A percentile compares a stretch with the other conserved stretches of the same genome.
Evolutionary conservation across 2,888 invertebrate species (phyloP).

Genomic region (Andrena marginata): DNA sequence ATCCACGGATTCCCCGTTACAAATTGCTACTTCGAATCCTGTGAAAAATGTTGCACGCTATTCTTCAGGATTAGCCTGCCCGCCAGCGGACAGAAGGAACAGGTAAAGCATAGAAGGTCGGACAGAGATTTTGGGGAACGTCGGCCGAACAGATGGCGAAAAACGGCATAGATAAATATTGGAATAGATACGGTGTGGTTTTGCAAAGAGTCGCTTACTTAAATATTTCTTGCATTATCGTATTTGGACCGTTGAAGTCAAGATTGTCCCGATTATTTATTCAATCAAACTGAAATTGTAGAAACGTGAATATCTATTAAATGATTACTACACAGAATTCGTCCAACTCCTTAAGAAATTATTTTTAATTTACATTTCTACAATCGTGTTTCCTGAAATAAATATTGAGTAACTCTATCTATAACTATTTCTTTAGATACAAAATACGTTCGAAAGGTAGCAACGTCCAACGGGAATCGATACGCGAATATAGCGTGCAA

Average conservation of each 20-base stretch:
- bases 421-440: too few relatives aligned
- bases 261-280: not conserved
- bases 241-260: not conserved
- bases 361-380: too few relatives aligned
- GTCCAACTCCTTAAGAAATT: too few relatives aligned
- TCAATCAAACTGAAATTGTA: too few relatives aligned
- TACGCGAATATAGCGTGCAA: too few relatives aligned
- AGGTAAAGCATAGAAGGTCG: conserved; percentile 31
- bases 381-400: not conserved
- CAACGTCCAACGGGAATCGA: too few relatives aligned
- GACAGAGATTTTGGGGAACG: conserved; percentile 21
- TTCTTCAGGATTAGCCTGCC: conserved; percentile 80
- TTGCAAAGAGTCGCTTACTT: conserved; percentile 18
- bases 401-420: not conserved
- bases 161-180: conserved; percentile 48
- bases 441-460: too few relatives aligned
- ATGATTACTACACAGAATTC: too few relatives aligned
- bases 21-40: conserved; percentile 78
- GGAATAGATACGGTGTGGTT: conserved; percentile 9
- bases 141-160: conserved; percentile 26
- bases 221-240: conserved; percentile 14
- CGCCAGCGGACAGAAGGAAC: conserved; percentile 44
- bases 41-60: conserved; percentile 78
- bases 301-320: too few relatives aligned
- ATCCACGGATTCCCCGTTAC: conserved; percentile 60